These are phyloP conservation scores for Pholis gunnellus DNA, from an alignment of 2,113 vertebrate genomes.

Conservation along the genomic window DNA sequence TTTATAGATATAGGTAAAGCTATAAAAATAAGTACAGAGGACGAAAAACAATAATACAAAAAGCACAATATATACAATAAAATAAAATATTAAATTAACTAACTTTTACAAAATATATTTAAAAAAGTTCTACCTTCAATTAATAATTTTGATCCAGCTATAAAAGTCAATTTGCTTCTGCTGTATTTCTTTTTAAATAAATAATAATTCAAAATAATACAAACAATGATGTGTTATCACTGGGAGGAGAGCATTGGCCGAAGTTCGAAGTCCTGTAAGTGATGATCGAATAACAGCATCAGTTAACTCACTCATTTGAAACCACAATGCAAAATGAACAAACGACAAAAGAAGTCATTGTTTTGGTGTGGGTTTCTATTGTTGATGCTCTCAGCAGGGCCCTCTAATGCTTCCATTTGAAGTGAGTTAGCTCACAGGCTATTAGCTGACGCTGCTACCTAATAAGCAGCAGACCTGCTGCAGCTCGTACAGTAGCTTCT, in stretches of 20 bases:
- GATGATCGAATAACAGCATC: neutral
- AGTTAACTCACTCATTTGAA: neutral
- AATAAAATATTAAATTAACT: too few species aligned
- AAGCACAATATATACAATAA: too few species aligned
- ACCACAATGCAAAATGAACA: neutral
- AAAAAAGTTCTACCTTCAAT: too few species aligned
- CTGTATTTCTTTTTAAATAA: too few species aligned
- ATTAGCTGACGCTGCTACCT: conserved; percentile 1
- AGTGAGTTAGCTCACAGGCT: neutral
- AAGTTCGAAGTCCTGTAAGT: neutral
- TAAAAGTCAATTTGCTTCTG: too few species aligned
- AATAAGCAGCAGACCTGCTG: neutral
- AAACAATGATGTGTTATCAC: too few species aligned
- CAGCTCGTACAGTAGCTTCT: neutral
- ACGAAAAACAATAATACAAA: too few species aligned
- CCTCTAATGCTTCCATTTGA: neutral
- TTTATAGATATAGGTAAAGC: too few species aligned
- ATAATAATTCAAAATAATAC: too few species aligned
- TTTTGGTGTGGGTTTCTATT: neutral
- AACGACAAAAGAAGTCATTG: neutral
- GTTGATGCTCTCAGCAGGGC: neutral
- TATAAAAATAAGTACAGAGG: too few species aligned
- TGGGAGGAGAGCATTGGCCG: neutral
- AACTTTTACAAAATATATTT: too few species aligned
- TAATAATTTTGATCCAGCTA: too few species aligned